Base-by-base conservation (phyloP, 2,888 invertebrate species). In the Mesoligia furuncula region DNA sequence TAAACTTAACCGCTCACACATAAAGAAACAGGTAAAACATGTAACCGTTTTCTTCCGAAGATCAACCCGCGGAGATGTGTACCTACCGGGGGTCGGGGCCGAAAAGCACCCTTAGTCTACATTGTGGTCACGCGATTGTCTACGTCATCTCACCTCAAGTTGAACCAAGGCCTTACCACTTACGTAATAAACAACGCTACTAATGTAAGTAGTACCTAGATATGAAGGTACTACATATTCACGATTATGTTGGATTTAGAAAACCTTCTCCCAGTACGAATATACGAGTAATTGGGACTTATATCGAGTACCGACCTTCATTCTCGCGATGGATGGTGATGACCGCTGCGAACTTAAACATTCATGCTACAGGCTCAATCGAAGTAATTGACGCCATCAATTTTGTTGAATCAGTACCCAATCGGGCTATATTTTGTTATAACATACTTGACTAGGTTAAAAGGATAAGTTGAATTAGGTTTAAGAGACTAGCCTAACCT, bases 331-430 rank as follows among this genome's bases (percentile, higher is more conserved):
- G 80, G 86, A 88, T 89, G 88, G 81, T 89, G 87, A 85, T 89
- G 88, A 83, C 81, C 87, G 59, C 51, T 71, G 20, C 31, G 48
- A 45, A 68, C 77, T 88, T 81, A 87, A 88, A 85, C 81, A 89
- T 89, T 85, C 83, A 89, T 77, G 85, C 27, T 67, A 31, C 66
- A 84, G 71, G 87, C 77, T 84, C 90, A 87, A 89, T 88, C 88
- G 85, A 85, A 72, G 85, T 88, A 88, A 88, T 88, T 79, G 87
- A 80, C 45, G 74, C 78, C 73, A 88, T 88, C 88, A 85, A 89
- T 89, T 84, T 81, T 73, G 65, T 82, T 76, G 75, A 87, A 87
- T 88, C 88, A 81, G 66, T 84, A 88, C 69, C 75, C 79, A 84
- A 84, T 74, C 65, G 39, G 48, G 54, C 75, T 75, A 74, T 84